Percentiles rank a stretch among this genome's conserved stretches.
Conservation (phyloP, 2,113 vertebrate species). For the Cyprinodon variegatus region DNA sequence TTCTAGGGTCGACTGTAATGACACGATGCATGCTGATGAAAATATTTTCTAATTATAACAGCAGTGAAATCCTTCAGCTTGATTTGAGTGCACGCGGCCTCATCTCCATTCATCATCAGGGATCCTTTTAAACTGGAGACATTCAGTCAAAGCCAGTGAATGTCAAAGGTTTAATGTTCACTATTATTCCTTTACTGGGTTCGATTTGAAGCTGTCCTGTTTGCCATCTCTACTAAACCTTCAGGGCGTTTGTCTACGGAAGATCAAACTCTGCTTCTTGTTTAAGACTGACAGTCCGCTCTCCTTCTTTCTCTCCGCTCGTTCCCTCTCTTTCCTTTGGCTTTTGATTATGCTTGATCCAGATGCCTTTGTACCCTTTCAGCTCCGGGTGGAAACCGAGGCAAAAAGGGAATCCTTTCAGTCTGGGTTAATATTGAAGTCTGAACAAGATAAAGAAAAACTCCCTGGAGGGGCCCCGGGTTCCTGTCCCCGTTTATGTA, state of each 20-base stretch:
- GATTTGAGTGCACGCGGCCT: slow-evolving; percentile 4
- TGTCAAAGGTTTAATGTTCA: slow-evolving; percentile 54
- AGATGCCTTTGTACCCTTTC: slow-evolving; percentile 57
- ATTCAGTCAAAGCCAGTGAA: slow-evolving; percentile 43
- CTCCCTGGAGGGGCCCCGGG: slow-evolving; percentile 39
- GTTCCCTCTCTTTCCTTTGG: slow-evolving; percentile 4
- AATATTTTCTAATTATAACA: slow-evolving; percentile 4
- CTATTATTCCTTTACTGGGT: slow-evolving; percentile 50
- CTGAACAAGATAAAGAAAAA: slow-evolving; percentile 58
- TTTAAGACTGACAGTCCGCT: slow-evolving; percentile 61
- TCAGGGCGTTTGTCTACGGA: slow-evolving; percentile 56
- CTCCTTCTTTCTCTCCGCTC: slow-evolving; percentile 16
- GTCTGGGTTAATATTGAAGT: slow-evolving; percentile 68
- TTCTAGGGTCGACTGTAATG: background rate
- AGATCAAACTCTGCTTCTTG: slow-evolving; percentile 59
- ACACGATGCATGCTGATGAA: background rate
- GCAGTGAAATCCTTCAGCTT: slow-evolving; percentile 18
- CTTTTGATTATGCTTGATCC: slow-evolving; percentile 17
- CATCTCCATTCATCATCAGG: slow-evolving; percentile 9
- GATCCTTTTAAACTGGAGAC: slow-evolving; percentile 49
- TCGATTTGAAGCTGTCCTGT: slow-evolving; percentile 50
- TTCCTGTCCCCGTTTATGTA: slow-evolving; percentile 61
- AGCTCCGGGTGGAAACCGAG: slow-evolving; percentile 51
- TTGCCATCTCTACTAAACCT: slow-evolving; percentile 43
- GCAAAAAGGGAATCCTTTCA: slow-evolving; percentile 72